A percentile compares a stretch with the other conserved stretches of the same genome.
Conservation (phyloP, 1,140 invertebrate genomes). For the Probaryconus sp. region DNA sequence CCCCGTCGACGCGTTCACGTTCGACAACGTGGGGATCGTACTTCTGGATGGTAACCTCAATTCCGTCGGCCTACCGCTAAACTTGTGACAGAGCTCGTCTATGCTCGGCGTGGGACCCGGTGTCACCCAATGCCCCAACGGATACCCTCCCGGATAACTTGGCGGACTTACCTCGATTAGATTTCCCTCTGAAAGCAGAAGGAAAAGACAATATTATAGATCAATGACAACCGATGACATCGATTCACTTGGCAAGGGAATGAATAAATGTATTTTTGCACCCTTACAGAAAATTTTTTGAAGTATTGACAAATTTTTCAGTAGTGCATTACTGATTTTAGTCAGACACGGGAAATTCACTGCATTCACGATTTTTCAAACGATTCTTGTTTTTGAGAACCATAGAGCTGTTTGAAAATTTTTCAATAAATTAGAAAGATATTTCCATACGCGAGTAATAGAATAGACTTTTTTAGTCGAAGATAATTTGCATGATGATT, state of each 20-base stretch:
- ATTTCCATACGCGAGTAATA: too few relatives aligned
- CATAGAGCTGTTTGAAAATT: too few relatives aligned
- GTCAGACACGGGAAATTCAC: too few relatives aligned
- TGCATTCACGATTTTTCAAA: too few relatives aligned
- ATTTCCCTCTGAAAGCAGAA: constrained; percentile 69
- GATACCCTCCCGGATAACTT: constrained; percentile 73
- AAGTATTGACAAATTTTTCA: too few relatives aligned
- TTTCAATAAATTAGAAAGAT: too few relatives aligned
- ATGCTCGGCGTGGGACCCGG: constrained; percentile 76
- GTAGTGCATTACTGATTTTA: too few relatives aligned
- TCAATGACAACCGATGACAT: not conserved
- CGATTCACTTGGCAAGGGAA: not conserved
- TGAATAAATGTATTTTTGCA: too few relatives aligned
- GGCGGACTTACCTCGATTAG: constrained; percentile 75
- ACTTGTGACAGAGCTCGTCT: constrained; percentile 76
- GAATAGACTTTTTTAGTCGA: too few relatives aligned
- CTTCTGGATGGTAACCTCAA: constrained; percentile 74
- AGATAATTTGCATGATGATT: too few relatives aligned
- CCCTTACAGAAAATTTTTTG: too few relatives aligned
- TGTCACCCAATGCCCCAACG: constrained; percentile 73
- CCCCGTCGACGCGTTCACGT: constrained; percentile 71
- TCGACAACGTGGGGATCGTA: constrained; percentile 77
- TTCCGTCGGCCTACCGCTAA: constrained; percentile 72
- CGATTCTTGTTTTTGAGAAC: too few relatives aligned
- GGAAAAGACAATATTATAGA: constrained; percentile 14